These are phyloP conservation scores for Enteromius viviparus DNA, from an alignment of 2,797 vertebrate genomes.

Conservation along the genomic window DNA sequence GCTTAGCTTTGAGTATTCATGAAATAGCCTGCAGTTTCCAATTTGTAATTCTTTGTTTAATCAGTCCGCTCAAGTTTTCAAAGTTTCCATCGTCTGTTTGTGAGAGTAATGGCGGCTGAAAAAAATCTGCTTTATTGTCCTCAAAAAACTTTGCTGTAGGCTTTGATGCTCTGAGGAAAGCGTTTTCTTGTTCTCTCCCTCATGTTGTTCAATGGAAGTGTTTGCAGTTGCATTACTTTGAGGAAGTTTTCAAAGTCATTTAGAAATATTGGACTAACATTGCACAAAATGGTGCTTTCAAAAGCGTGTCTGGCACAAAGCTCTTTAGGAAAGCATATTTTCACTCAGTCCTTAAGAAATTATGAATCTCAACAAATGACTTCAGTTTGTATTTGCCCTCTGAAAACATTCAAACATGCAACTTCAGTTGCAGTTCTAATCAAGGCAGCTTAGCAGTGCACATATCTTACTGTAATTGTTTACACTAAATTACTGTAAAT, in stretches of 20 bases:
- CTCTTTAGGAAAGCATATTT: neutral
- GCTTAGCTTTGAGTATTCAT: slow-evolving; percentile 24
- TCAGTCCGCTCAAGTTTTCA: slow-evolving; percentile 26
- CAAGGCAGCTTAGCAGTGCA: neutral
- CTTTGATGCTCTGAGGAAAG: slow-evolving; percentile 34
- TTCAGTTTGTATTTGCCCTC: neutral
- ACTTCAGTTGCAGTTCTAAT: neutral
- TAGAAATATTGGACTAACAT: slow-evolving; percentile 10
- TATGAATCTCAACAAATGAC: neutral
- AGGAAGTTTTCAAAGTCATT: slow-evolving; percentile 32
- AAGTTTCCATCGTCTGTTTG: slow-evolving; percentile 35
- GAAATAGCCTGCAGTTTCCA: slow-evolving; percentile 20
- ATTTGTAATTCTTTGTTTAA: slow-evolving; percentile 32
- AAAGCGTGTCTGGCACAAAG: neutral
- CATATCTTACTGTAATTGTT: neutral
- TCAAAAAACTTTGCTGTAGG: neutral
- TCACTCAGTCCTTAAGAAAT: neutral
- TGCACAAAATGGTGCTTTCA: slow-evolving; percentile 1
- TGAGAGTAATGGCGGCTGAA: neutral
- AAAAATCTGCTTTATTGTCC: slow-evolving; percentile 19
- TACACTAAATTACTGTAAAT: neutral
- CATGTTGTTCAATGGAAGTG: neutral
- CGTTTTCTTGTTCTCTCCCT: neutral
- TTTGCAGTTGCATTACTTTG: slow-evolving; percentile 3
- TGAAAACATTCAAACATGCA: slow-evolving; percentile 8